Conservation (phyloP, 2,797 vertebrate genomes). For the Cyclopterus lumpus region DNA sequence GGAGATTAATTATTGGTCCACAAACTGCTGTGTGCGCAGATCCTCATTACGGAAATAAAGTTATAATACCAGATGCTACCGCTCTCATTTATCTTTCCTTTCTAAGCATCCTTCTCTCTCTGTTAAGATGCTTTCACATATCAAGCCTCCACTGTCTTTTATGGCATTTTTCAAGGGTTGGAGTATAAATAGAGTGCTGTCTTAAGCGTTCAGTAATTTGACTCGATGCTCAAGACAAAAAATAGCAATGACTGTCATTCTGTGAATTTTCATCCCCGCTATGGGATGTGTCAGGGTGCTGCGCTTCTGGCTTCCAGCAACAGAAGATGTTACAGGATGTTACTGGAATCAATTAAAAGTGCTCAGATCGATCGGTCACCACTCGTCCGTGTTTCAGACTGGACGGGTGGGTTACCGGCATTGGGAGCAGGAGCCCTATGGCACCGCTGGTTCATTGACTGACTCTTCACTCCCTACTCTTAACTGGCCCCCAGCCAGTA, state of each 20-base stretch:
- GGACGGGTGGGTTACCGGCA: neutral
- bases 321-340: neutral
- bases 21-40: constrained; percentile 66
- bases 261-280: neutral
- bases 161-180: neutral
- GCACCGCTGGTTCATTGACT: no score
- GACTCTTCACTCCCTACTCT: no score
- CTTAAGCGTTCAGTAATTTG: neutral
- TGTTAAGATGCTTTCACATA: constrained; percentile 11
- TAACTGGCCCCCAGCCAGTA: no score
- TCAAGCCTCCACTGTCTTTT: neutral
- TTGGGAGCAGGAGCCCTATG: neutral
- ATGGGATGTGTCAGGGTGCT: neutral
- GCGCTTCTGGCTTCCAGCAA: neutral
- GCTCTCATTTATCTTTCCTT: constrained; percentile 41
- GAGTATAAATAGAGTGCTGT: neutral
- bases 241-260: neutral
- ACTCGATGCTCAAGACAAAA: neutral
- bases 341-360: neutral
- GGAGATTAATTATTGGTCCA: constrained; percentile 64
- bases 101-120: neutral
- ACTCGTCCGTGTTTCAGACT: neutral
- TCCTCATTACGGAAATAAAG: constrained; percentile 44
- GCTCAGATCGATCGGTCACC: neutral
- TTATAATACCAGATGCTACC: constrained; percentile 47